Evolutionary conservation across 2,888 invertebrate species (phyloP).

Genomic region (Pollenia angustigena): DNA sequence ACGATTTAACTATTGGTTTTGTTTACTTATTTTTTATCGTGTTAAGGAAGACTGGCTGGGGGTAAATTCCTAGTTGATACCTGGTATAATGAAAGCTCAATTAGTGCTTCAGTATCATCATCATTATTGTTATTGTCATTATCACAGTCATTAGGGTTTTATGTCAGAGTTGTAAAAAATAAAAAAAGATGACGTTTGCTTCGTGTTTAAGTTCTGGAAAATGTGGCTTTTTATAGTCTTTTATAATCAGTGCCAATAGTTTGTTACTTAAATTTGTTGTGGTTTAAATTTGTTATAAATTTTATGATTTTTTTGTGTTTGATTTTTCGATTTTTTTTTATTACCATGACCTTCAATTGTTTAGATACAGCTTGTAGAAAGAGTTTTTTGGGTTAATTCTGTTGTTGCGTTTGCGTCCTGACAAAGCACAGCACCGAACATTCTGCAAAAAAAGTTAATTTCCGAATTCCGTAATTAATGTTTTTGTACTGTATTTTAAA

Average conservation of each 20-base stretch:
- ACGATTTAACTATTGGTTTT: conserved; percentile 67
- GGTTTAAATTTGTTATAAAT: conserved; percentile 35
- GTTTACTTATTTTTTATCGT: conserved; percentile 28
- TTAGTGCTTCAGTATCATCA: conserved; percentile 62
- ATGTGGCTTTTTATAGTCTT: conserved; percentile 33
- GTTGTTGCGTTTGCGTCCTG: no score
- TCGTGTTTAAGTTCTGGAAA: neutral
- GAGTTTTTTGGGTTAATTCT: no score
- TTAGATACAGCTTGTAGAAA: neutral
- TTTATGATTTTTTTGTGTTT: conserved; percentile 40
- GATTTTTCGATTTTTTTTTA: conserved; percentile 33
- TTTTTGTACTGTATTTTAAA: no score
- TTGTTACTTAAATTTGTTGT: neutral
- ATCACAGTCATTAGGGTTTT: conserved; percentile 47
- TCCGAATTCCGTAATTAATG: no score
- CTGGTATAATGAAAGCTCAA: conserved; percentile 65
- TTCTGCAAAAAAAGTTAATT: no score
- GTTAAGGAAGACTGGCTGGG: neutral
- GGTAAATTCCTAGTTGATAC: conserved; percentile 36
- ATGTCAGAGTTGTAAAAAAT: neutral
- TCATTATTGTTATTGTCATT: conserved; percentile 13
- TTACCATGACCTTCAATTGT: conserved; percentile 65
- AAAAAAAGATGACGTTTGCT: conserved; percentile 16
- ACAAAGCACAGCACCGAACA: no score
- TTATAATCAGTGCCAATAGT: conserved; percentile 44